Percentiles rank a stretch among this genome's conserved stretches.
Evolutionary conservation across 2,797 vertebrate genomes (phyloP).

Genomic region (Lophotriccus pileatus): DNA sequence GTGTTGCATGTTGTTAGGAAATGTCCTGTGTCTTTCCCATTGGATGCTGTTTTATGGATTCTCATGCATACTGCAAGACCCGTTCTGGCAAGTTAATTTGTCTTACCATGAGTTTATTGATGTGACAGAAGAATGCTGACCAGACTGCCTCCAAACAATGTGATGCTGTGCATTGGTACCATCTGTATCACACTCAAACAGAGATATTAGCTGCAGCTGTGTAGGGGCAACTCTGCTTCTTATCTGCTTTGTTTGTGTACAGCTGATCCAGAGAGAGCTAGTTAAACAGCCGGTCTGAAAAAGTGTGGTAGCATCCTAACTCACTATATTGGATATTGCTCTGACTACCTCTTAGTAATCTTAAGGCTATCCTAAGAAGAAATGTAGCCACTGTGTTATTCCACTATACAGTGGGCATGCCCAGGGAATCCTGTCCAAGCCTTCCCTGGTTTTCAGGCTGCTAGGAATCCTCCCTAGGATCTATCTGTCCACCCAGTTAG

Average conservation of each 20-base stretch:
- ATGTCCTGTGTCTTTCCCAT: not conserved
- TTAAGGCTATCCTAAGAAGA: not conserved
- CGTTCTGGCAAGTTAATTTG: not conserved
- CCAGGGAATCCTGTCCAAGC: not conserved
- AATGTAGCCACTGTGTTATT: not conserved
- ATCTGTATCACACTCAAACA: not conserved
- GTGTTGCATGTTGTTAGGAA: not conserved
- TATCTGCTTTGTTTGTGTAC: not conserved
- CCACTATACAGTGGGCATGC: not conserved
- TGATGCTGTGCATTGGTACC: not conserved
- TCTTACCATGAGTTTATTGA: fast-evolving
- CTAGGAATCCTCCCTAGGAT: not conserved
- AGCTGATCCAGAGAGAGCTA: not conserved
- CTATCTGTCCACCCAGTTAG: not conserved
- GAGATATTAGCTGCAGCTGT: not conserved
- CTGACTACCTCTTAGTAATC: not conserved
- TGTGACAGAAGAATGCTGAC: not conserved
- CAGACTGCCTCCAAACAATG: not conserved
- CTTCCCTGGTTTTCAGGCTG: not conserved
- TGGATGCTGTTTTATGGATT: not conserved
- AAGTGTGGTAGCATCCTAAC: not conserved
- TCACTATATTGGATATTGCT: fast-evolving
- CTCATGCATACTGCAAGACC: not conserved
- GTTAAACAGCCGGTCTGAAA: not conserved
- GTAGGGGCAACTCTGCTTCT: not conserved